Base-by-base conservation (phyloP, 2,797 vertebrate genomes). In the Agapornis canus region DNA sequence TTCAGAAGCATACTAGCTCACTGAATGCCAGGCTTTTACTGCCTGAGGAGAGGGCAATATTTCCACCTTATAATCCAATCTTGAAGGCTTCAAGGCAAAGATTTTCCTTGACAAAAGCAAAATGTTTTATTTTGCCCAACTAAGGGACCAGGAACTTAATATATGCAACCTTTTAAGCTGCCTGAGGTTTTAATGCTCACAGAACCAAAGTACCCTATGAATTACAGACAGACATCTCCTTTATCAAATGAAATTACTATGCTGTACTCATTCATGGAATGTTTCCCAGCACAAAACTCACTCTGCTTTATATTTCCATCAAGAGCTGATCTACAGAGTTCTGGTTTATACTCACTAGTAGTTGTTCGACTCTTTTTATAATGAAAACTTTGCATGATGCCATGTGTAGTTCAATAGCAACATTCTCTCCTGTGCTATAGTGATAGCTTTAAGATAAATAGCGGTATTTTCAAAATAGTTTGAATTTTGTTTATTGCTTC, bases 401-500 rank as follows among this genome's bases (percentile, higher is more conserved):
- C 23, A 4, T 18, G 4, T 63, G 31, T 45, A 43, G 9, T 51
- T 92, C 39, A 26, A 42, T 47, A 56, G 48, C 68, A 83, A 32
- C 32, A 8, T 59, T 29, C 16, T 77, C 27, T 57, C 13, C 37
- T 90, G 35, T 64, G 72, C 66, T 73, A 68, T 26, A 72, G 15
- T 51, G 59, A 81, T 80, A 93, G 76, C 45, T 90, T 91, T 73
- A 77, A 94, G 90, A 89, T 72, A 95, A 95, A 83, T 57, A 84
- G 82, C 2, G 4, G 6, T 54, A 82, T 72, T 70, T 85, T 54
- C 42, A 52, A 68, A 72, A 45, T 89, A 0, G 14, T 83, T 94
- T 87, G 43, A 47, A 49, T 85, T 95, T 94, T 95, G 45, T 91
- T 90, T 92, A 70, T 72, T 65, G 82, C 61, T 95, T 91, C 76